Evolutionary conservation across 1,140 invertebrate genomes (phyloP).

Genomic region (Penaeus japonicus): DNA sequence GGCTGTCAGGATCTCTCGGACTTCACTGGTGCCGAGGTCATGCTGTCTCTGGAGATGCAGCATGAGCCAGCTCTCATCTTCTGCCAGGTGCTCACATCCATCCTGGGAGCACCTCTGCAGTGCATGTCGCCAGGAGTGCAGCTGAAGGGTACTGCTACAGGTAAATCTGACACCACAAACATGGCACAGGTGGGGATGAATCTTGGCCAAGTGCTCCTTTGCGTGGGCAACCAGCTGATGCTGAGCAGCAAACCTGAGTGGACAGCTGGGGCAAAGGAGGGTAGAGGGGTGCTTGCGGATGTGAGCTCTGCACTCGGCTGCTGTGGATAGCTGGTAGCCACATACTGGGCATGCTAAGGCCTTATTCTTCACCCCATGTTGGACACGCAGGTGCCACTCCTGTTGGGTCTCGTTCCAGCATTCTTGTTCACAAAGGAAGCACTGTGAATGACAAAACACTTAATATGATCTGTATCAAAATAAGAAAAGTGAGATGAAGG

Average conservation of each 20-base stretch:
- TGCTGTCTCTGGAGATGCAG: constrained; percentile 21
- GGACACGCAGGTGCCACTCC: constrained; percentile 37
- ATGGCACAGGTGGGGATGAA: constrained; percentile 11
- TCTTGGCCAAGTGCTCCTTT: constrained; percentile 15
- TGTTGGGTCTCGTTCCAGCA: constrained; percentile 34
- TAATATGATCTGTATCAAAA: neutral
- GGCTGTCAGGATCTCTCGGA: neutral
- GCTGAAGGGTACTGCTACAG: neutral
- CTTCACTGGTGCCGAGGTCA: too few species aligned
- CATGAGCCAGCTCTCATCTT: constrained; percentile 45
- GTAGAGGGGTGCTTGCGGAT: constrained; percentile 37
- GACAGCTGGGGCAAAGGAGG: constrained; percentile 20
- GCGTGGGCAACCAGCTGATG: constrained; percentile 30
- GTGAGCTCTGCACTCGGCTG: constrained; percentile 31
- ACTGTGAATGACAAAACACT: constrained; percentile 17
- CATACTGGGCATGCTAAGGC: constrained; percentile 30
- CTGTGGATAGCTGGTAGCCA: constrained; percentile 27
- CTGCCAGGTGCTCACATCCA: neutral
- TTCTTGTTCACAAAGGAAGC: constrained; percentile 37
- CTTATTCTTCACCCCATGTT: constrained; percentile 29
- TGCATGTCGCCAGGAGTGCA: constrained; percentile 21
- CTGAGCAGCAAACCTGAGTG: constrained; percentile 23
- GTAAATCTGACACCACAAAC: constrained; percentile 25
- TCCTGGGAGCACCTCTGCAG: constrained; percentile 14
- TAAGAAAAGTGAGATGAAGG: neutral